Evolutionary conservation across 35 echinoderm and acorn worm genomes (phyloP), one percentile per base, ranked within the genome.

Genomic region (Chiridota heheva): DNA sequence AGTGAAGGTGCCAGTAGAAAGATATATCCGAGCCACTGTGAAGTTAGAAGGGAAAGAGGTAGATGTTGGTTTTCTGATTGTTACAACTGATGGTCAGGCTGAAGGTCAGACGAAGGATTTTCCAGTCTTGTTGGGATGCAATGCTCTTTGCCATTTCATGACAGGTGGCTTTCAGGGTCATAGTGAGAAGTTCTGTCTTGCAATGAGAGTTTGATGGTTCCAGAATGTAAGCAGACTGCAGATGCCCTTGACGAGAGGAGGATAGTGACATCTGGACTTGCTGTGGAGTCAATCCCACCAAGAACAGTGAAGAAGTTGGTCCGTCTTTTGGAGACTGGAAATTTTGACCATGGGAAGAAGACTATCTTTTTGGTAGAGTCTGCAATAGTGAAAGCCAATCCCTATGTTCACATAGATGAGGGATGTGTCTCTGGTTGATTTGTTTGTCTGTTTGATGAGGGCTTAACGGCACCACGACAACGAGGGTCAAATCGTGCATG

Each of bases 111-210:
- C 44, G 44, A 29, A 32, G 3, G 39, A 68, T 2, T 78, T 78
- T 44, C 84, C 84, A 1, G 45, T 87, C 6, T 25, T 87, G 3
- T 74, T 85, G 16, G 69, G 78, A 10, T 82, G 78, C 48, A 82
- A 82, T 82, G 78, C 78, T 0, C 28, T 82, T 31, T n/a, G n/a
- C n/a, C 20, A 40, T 17, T 43, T 27, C 17, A 3, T 67, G 35
- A 5, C 46, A 10, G 53, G 61, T 3, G 34, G 69, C 4, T 31
- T 36, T 7, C 59, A 71, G 18, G 33, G 16, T 22, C 59, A 67
- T n/a, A 70, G 40, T 61, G 24, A 61, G 59, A 8, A 63, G 67
- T 36, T 34, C 33, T 7, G n/a, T n/a, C n/a, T n/a, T n/a, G n/a
- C n/a, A n/a, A n/a, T n/a, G n/a, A n/a, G n/a, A n/a, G n/a, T n/a